These are phyloP conservation scores for Cyanoramphus novaezelandiae DNA, from an alignment of 2,113 vertebrate species.

Conservation along the genomic window DNA sequence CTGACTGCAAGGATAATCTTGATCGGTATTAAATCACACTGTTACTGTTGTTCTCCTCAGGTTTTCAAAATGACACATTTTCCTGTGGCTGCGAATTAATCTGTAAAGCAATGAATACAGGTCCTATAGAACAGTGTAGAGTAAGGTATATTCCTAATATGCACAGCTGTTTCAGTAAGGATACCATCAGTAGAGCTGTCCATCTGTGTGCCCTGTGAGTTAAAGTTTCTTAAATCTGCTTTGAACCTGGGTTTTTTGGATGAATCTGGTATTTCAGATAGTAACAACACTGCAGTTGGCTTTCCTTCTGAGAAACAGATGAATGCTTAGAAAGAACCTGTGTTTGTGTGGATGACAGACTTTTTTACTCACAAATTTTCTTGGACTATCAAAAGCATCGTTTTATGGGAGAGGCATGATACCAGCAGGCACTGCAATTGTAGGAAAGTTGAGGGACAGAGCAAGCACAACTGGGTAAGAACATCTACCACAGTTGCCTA, in stretches of 20 bases:
- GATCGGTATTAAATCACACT: not conserved
- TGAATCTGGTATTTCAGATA: not conserved
- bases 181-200: not conserved
- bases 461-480: not conserved
- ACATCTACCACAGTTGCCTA: rapidly evolving
- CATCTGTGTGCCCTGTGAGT: not conserved
- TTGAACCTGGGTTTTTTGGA: not conserved
- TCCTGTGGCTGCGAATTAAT: not conserved
- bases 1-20: not conserved
- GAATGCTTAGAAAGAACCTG: not conserved
- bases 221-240: not conserved
- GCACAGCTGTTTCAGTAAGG: not conserved
- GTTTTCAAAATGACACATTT: not conserved
- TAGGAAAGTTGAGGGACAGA: not conserved
- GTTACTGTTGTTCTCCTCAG: not conserved
- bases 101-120: not conserved
- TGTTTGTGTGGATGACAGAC: not conserved
- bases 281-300: not conserved
- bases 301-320: not conserved
- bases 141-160: not conserved
- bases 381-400: not conserved
- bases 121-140: not conserved
- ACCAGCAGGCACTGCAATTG: not conserved
- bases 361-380: not conserved
- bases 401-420: not conserved